A percentile compares a stretch with the other conserved stretches of the same genome.
These are phyloP conservation scores for Arctocebus calabarensis DNA, from an alignment of 2,797 vertebrate genomes.

Conservation along the genomic window DNA sequence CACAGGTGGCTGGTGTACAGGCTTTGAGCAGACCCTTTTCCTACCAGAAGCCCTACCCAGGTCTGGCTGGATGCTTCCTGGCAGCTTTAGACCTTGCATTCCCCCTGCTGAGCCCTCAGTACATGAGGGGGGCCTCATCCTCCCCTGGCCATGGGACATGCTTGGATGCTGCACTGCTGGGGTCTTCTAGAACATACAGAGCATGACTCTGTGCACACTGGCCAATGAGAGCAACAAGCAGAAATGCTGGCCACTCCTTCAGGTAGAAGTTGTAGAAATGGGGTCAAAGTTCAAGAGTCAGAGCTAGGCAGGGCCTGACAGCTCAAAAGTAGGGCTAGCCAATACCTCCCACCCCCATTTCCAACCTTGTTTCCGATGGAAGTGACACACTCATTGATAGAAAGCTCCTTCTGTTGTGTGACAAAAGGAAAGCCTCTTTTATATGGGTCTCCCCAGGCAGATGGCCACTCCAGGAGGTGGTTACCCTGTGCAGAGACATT, in stretches of 20 bases:
- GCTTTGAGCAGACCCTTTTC: too few relatives aligned
- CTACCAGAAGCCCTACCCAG: not conserved
- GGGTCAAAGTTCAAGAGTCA: not conserved
- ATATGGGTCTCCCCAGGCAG: not conserved
- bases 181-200: not conserved
- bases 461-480: not conserved
- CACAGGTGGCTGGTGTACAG: not conserved
- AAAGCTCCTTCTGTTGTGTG: not conserved
- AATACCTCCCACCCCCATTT: fast-evolving
- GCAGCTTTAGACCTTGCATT: not conserved
- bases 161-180: not conserved
- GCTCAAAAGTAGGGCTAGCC: not conserved
- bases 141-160: not conserved
- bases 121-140: too few relatives aligned
- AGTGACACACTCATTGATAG: not conserved
- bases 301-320: not conserved
- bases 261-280: not conserved
- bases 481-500: not conserved
- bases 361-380: not conserved
- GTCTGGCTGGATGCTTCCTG: too few relatives aligned
- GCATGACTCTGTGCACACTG: not conserved
- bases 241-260: too few relatives aligned
- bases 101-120: not conserved
- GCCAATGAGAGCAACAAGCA: not conserved
- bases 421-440: too few relatives aligned